These are phyloP conservation scores for Clepsis dumicolana DNA, from an alignment of 2,888 invertebrate genomes.

Conservation along the genomic window DNA sequence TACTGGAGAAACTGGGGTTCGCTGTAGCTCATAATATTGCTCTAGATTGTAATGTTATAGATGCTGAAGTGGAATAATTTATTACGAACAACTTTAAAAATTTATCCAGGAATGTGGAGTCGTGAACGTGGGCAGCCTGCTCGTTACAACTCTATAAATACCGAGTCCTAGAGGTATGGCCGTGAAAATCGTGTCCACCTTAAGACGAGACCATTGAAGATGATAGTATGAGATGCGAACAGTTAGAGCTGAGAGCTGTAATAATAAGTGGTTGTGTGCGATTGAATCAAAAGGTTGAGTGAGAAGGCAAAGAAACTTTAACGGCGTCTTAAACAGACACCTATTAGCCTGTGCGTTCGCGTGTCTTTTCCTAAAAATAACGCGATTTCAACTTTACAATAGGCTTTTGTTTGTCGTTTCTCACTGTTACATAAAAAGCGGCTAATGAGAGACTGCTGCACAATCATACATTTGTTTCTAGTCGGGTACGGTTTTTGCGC, in stretches of 20 bases:
- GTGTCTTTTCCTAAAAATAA: slow-evolving; percentile 38
- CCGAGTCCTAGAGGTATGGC: slow-evolving; percentile 23
- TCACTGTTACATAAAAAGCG: slow-evolving; percentile 50
- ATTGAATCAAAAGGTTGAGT: no score
- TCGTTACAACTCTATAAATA: slow-evolving; percentile 59
- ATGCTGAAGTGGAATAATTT: slow-evolving; percentile 24
- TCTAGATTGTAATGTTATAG: slow-evolving; percentile 2
- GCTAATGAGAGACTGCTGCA: slow-evolving; percentile 46
- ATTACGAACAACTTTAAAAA: slow-evolving; percentile 49
- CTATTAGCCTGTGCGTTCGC: slow-evolving; percentile 17
- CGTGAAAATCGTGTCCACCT: slow-evolving; percentile 22
- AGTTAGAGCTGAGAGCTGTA: not conserved
- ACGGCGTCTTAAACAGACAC: slow-evolving; percentile 1
- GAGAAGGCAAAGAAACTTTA: not conserved
- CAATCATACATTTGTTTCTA: slow-evolving; percentile 57
- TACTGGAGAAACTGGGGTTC: not conserved
- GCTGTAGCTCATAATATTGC: slow-evolving; percentile 15
- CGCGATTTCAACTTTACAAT: slow-evolving; percentile 49
- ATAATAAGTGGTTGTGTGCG: no score
- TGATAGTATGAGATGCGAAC: not conserved
- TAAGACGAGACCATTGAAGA: slow-evolving; percentile 9
- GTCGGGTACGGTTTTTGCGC: slow-evolving; percentile 63
- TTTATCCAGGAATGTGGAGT: slow-evolving; percentile 64
- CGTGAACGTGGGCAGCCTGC: slow-evolving; percentile 52
- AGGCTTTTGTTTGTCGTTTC: slow-evolving; percentile 58